A percentile compares a stretch with the other conserved stretches of the same genome.
These are phyloP conservation scores for Sitta carolinensis DNA, from an alignment of 2,797 vertebrate species.

Conservation along the genomic window DNA sequence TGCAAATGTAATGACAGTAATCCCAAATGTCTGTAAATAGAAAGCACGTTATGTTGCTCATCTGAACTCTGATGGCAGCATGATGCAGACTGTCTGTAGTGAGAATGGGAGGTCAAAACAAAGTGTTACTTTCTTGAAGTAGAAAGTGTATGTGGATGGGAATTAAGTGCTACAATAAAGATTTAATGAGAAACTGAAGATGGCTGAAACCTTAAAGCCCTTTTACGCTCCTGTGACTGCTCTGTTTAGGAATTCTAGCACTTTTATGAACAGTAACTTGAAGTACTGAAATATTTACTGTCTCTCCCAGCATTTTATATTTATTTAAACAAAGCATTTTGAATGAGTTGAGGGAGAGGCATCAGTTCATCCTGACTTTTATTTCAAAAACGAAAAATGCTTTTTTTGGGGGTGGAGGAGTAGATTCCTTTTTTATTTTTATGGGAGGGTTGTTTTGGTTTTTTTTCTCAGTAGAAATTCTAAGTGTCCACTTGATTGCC, in stretches of 20 bases:
- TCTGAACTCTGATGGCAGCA: background rate
- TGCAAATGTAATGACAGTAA: background rate
- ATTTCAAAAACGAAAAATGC: background rate
- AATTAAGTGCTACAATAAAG: conserved; percentile 22
- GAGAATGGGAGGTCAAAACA: background rate
- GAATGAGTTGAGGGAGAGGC: background rate
- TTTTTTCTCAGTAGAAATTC: background rate
- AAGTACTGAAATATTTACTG: conserved; percentile 13
- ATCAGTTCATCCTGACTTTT: background rate
- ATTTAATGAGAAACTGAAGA: conserved; percentile 10
- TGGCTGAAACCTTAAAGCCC: background rate
- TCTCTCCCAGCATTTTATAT: background rate
- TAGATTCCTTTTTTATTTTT: background rate
- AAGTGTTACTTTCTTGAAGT: background rate
- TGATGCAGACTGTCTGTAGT: background rate
- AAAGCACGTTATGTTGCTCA: background rate
- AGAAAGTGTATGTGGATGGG: background rate
- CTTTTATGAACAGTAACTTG: background rate
- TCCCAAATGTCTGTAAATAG: background rate
- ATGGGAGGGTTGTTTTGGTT: background rate
- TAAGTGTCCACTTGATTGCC: background rate
- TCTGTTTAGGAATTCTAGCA: background rate
- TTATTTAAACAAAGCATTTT: conserved; percentile 9
- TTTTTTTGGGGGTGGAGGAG: background rate
- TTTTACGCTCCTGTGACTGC: background rate